These are phyloP conservation scores for Crocodylus rhombifer DNA, from an alignment of 2,797 vertebrate genomes.

Conservation along the genomic window DNA sequence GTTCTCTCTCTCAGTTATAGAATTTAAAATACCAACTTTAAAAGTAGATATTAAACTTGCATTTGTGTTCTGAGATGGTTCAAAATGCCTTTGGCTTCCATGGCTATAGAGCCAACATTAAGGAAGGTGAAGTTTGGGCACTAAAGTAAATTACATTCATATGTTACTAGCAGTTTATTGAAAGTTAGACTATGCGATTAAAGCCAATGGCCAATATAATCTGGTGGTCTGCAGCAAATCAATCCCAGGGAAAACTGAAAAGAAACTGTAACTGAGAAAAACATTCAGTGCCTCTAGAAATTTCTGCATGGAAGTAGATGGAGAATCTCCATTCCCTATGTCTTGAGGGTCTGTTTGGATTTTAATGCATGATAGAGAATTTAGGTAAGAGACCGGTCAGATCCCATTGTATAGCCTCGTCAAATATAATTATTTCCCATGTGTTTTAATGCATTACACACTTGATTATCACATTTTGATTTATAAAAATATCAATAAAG, in stretches of 20 bases:
- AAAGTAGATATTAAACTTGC: not conserved
- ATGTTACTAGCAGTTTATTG: not conserved
- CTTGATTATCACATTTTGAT: not conserved
- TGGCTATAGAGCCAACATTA: not conserved
- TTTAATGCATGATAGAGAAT: not conserved
- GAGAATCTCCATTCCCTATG: not conserved
- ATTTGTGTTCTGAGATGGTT: not conserved
- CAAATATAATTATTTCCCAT: not conserved
- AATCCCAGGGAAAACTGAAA: not conserved
- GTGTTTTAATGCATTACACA: too few species aligned
- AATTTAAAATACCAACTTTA: not conserved
- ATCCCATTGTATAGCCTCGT: not conserved
- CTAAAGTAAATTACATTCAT: not conserved
- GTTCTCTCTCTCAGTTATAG: not conserved
- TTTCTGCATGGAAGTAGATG: fast-evolving
- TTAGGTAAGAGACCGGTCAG: not conserved
- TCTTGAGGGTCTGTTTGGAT: not conserved
- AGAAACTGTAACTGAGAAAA: not conserved
- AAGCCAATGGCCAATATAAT: not conserved
- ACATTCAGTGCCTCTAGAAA: not conserved
- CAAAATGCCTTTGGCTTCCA: not conserved
- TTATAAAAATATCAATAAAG: not conserved
- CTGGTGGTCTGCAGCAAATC: fast-evolving
- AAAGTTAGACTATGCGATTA: not conserved
- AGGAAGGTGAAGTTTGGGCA: not conserved